Percentiles rank a stretch among this genome's conserved stretches.
These are phyloP conservation scores for Lamproptera curius DNA, from an alignment of 2,888 invertebrate species.

Conservation along the genomic window DNA sequence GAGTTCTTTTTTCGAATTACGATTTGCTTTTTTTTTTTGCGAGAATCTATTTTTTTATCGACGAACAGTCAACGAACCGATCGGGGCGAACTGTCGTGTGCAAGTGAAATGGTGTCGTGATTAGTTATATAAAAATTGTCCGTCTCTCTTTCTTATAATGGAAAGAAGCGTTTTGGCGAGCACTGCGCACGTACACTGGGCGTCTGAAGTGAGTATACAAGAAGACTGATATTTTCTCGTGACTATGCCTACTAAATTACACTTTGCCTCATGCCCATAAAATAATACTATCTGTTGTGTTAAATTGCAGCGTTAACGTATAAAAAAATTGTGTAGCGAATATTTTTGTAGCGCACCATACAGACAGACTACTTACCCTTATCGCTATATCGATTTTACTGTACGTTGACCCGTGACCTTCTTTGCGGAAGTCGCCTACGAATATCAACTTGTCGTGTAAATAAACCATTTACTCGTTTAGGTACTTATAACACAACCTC, in stretches of 20 bases:
- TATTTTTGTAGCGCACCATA: no score
- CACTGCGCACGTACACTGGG: constrained; percentile 63
- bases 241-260: neutral
- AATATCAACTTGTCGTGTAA: neutral
- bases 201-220: constrained; percentile 63
- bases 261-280: no score
- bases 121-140: constrained; percentile 21
- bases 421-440: constrained; percentile 17
- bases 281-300: neutral
- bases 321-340: neutral
- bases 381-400: constrained; percentile 29
- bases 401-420: constrained; percentile 36
- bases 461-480: constrained; percentile 1
- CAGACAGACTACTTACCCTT: constrained; percentile 19
- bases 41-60: neutral
- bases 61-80: constrained; percentile 24
- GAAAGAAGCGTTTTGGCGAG: constrained; percentile 69
- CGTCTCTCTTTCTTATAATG: constrained; percentile 52
- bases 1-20: constrained; percentile 42
- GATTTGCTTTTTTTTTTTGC: constrained; percentile 19
- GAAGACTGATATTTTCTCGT: constrained; percentile 25
- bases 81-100: constrained; percentile 26
- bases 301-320: neutral
- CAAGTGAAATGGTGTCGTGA: constrained; percentile 64
- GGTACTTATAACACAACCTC: neutral